Conservation (phyloP, 2,113 vertebrate genomes). For the Engystomops pustulosus region DNA sequence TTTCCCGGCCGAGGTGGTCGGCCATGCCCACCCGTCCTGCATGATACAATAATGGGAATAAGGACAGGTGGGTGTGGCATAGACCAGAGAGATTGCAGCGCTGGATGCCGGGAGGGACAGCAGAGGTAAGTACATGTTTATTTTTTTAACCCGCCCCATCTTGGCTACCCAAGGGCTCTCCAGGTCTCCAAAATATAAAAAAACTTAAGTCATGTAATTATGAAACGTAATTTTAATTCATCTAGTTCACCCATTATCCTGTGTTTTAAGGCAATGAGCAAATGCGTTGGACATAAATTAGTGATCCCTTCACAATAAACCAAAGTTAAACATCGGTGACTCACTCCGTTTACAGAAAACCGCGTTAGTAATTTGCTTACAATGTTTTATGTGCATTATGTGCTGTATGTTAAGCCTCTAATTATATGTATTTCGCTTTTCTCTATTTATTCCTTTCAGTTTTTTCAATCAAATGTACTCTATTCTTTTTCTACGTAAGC, state of each 20-base stretch:
- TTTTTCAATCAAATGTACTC: not conserved
- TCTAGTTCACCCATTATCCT: not conserved
- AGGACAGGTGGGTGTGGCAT: no score
- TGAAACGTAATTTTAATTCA: no score
- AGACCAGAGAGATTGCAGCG: no score
- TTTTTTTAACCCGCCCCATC: no score
- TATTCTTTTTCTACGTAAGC: conserved; percentile 11
- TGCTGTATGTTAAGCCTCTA: not conserved
- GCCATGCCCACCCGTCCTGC: no score
- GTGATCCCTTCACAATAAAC: not conserved
- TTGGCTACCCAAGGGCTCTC: no score
- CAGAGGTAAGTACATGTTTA: no score
- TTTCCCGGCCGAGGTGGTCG: no score
- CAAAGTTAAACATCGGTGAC: not conserved
- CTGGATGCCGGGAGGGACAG: no score
- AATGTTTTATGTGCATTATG: not conserved
- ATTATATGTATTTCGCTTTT: not conserved
- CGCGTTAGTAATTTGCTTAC: not conserved
- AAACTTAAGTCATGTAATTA: no score
- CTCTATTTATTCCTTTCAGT: not conserved
- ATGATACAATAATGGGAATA: no score
- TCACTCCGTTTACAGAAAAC: not conserved
- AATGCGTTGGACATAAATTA: not conserved
- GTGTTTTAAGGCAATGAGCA: not conserved
- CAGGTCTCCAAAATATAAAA: no score